Conservation (phyloP, 2,888 invertebrate genomes). For the Andrena flavipes region DNA sequence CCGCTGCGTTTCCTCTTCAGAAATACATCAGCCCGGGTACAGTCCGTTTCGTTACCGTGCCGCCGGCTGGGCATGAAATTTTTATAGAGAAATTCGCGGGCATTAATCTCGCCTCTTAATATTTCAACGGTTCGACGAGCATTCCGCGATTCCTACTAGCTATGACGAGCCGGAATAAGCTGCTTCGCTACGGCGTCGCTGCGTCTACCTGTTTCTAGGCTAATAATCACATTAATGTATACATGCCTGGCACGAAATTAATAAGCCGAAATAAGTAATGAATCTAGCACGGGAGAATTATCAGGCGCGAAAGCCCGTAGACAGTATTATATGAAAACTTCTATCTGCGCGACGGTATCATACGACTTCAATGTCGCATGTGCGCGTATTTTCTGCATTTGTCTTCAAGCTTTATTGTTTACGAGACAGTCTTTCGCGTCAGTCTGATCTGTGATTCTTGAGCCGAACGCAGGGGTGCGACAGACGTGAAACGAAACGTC, state of each 20-base stretch:
- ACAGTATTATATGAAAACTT: background rate
- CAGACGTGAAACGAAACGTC: background rate
- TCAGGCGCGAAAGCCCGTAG: background rate
- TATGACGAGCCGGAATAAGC: background rate
- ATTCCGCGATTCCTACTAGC: conserved; percentile 30
- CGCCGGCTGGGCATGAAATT: conserved; percentile 26
- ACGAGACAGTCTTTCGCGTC: background rate
- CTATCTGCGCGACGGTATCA: background rate
- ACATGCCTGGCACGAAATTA: conserved; percentile 20
- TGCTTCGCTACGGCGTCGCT: background rate
- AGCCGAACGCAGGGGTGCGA: background rate
- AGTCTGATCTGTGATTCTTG: background rate
- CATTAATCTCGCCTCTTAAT: conserved; percentile 41
- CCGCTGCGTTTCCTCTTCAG: background rate
- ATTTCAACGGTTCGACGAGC: conserved; percentile 45
- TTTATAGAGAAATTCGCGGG: conserved; percentile 39
- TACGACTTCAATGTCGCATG: conserved; percentile 3
- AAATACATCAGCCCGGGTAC: background rate
- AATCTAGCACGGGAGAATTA: background rate
- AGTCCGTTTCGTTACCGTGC: conserved; percentile 15
- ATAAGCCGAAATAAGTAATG: conserved; percentile 34
- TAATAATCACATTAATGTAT: conserved; percentile 31
- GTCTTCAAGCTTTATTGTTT: background rate
- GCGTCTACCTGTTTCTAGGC: background rate
- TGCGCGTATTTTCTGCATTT: background rate